These are phyloP conservation scores for Drosophila pallidifrons DNA, from an alignment of 1,140 invertebrate genomes.

Conservation along the genomic window DNA sequence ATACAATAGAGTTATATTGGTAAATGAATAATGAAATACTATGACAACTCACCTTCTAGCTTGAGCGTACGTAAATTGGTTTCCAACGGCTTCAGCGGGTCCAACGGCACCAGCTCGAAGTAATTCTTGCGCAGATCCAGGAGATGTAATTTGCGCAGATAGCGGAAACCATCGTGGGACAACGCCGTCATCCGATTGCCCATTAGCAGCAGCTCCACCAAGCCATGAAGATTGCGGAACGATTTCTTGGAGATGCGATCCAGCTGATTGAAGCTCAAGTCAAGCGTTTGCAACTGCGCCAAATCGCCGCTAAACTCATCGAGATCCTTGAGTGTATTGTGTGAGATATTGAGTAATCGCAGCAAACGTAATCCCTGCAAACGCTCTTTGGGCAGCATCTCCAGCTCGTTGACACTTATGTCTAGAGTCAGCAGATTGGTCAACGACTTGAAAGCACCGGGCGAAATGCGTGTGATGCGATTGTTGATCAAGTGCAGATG, in stretches of 20 bases:
- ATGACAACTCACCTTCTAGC: slow-evolving; percentile 89
- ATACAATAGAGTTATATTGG: neutral
- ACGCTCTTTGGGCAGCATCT: slow-evolving; percentile 93
- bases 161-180: slow-evolving; percentile 91
- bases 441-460: slow-evolving; percentile 92
- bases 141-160: slow-evolving; percentile 91
- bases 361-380: slow-evolving; percentile 91
- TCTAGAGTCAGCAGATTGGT: slow-evolving; percentile 92
- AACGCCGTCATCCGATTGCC: slow-evolving; percentile 93
- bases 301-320: slow-evolving; percentile 93
- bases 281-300: slow-evolving; percentile 90
- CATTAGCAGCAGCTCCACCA: slow-evolving; percentile 91
- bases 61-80: slow-evolving; percentile 91
- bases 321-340: slow-evolving; percentile 92
- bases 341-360: slow-evolving; percentile 91
- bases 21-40: neutral
- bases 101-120: slow-evolving; percentile 92
- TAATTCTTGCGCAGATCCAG: slow-evolving; percentile 94
- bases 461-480: slow-evolving; percentile 92
- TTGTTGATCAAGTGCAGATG: slow-evolving; percentile 91
- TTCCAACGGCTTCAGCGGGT: slow-evolving; percentile 91
- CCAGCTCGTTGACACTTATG: slow-evolving; percentile 93
- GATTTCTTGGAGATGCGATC: slow-evolving; percentile 90
- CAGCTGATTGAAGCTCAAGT: slow-evolving; percentile 94
- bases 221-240: slow-evolving; percentile 90